Percentiles rank a stretch among this genome's conserved stretches.
These are phyloP conservation scores for Patiria miniata DNA, from an alignment of 35 echinoderm and acorn worm species.

Conservation along the genomic window DNA sequence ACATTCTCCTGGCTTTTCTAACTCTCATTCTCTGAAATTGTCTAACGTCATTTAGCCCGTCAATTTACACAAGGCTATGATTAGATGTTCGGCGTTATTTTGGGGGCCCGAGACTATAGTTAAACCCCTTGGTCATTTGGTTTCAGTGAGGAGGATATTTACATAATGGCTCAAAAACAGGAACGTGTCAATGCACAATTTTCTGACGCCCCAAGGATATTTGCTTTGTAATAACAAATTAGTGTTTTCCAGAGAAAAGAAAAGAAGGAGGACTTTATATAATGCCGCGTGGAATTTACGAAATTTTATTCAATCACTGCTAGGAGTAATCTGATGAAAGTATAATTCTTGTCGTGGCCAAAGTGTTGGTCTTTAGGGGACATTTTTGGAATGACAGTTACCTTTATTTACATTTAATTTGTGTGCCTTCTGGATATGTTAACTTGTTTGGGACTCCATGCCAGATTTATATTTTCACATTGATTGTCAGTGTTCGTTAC, in stretches of 20 bases:
- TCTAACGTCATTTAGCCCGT: conserved; percentile 4
- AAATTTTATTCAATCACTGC: too few relatives aligned
- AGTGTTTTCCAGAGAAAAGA: neutral
- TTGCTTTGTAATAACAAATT: neutral
- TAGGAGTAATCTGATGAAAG: too few relatives aligned
- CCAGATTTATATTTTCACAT: too few relatives aligned
- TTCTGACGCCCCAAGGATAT: conserved; percentile 8
- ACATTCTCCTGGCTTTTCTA: neutral
- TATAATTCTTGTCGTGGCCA: too few relatives aligned
- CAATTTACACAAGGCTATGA: conserved; percentile 25
- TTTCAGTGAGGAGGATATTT: conserved; percentile 5
- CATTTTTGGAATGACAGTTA: too few relatives aligned
- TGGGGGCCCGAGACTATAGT: neutral
- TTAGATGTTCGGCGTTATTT: neutral
- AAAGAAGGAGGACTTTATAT: neutral
- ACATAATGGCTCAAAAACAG: neutral
- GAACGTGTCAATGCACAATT: conserved; percentile 24
- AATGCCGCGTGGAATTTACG: too few relatives aligned
- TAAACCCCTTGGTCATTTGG: neutral
- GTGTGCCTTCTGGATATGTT: too few relatives aligned
- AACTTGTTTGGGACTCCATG: too few relatives aligned
- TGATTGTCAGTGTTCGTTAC: too few relatives aligned
- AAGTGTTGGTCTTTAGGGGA: too few relatives aligned
- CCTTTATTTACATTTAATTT: too few relatives aligned
- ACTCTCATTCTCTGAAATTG: neutral